Evolutionary conservation across 2,888 invertebrate genomes (phyloP).

Genomic region (Celastrina argiolus): DNA sequence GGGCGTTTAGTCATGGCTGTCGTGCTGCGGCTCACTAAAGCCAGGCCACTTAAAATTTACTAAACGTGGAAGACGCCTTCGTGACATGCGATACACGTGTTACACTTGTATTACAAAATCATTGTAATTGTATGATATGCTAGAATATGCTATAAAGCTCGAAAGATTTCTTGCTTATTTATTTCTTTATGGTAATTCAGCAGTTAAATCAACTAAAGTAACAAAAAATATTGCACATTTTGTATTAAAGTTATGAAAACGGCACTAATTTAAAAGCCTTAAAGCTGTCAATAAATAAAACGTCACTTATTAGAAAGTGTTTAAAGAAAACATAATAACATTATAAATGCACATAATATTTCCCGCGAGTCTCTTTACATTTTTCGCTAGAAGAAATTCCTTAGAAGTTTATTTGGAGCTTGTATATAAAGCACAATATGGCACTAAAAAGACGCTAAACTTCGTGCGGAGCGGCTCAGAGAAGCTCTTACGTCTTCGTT

Average conservation of each 20-base stretch:
- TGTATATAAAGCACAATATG: slow-evolving; percentile 23
- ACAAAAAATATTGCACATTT: not conserved
- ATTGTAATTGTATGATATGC: not conserved
- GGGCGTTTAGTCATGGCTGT: slow-evolving; percentile 41
- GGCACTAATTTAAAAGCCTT: not conserved
- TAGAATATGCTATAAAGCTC: not conserved
- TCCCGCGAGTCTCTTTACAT: not conserved
- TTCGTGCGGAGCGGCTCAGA: slow-evolving; percentile 54
- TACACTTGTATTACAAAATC: not conserved
- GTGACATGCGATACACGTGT: slow-evolving; percentile 46
- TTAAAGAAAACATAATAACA: not conserved
- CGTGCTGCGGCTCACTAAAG: slow-evolving; percentile 62
- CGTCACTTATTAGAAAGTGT: not conserved
- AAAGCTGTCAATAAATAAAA: not conserved
- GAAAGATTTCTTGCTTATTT: not conserved
- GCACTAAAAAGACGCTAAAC: slow-evolving; percentile 65
- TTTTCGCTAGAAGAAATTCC: slow-evolving; percentile 21
- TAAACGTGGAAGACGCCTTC: slow-evolving; percentile 52
- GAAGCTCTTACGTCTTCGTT: slow-evolving; percentile 69
- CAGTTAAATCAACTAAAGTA: not conserved
- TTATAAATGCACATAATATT: not conserved
- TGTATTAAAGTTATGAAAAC: not conserved
- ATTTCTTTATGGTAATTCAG: not conserved
- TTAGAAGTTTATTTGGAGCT: slow-evolving; percentile 24
- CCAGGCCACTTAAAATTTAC: slow-evolving; percentile 57